These are phyloP conservation scores for Istiophorus platypterus DNA, from an alignment of 2,113 vertebrate genomes.

Conservation along the genomic window DNA sequence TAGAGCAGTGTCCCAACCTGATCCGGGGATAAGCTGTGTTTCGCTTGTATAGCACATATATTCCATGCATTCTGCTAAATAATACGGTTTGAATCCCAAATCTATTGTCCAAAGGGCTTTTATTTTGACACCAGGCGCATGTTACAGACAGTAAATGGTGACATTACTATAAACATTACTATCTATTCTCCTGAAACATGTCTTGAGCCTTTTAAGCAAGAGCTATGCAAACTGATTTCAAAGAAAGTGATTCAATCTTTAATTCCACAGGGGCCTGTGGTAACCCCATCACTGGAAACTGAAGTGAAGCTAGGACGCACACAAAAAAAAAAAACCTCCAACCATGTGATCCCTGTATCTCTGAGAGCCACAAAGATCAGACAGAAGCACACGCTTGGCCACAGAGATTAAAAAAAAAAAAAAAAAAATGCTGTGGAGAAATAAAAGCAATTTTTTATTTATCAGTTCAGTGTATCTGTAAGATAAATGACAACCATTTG, in stretches of 20 bases:
- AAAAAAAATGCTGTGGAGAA: not conserved
- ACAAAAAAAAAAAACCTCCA: constrained; percentile 22
- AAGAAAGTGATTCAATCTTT: constrained; percentile 60
- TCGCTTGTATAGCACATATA: constrained; percentile 4
- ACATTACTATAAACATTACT: constrained; percentile 48
- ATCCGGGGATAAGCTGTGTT: constrained; percentile 17
- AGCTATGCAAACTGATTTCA: constrained; percentile 54
- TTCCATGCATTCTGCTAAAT: constrained; percentile 18
- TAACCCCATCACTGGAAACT: constrained; percentile 55
- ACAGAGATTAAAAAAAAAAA: constrained; percentile 32
- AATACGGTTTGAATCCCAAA: constrained; percentile 36
- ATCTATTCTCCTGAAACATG: constrained; percentile 61
- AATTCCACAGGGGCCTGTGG: constrained; percentile 44
- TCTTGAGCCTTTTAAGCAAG: constrained; percentile 52
- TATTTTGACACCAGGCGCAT: constrained; percentile 31
- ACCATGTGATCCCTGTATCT: constrained; percentile 54
- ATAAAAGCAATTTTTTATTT: constrained; percentile 41
- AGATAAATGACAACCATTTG: constrained; percentile 48
- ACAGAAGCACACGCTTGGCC: constrained; percentile 23
- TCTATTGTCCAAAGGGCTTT: constrained; percentile 34
- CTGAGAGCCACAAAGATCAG: constrained; percentile 46
- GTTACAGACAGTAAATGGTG: constrained; percentile 27
- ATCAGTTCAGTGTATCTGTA: constrained; percentile 36
- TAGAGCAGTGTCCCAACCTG: not conserved
- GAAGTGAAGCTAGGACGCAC: constrained; percentile 26